Base-by-base conservation (phyloP, 2,113 vertebrate species). In the Cyprinodon tularosa region DNA sequence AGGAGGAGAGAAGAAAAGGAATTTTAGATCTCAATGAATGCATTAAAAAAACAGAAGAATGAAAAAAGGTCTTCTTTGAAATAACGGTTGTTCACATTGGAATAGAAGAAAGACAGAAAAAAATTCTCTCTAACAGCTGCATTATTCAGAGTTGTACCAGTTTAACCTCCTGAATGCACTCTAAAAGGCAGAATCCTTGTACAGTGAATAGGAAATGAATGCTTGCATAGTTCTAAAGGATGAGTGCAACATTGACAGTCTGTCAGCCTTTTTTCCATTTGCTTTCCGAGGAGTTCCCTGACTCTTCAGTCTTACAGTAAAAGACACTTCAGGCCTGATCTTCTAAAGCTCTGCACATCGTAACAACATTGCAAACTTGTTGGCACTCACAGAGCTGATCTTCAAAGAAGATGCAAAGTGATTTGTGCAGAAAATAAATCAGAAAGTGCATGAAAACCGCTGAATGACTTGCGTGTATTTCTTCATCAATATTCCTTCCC, bases 151-250 rank as follows among this genome's bases (percentile, higher is more conserved):
- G 20, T 3, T 39, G 73, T 62, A 72, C 74, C 59, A 68, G 71
- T 82, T 57, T 39, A 76, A 82, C 68, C 78, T 74, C 36, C 70
- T 1, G 8, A 74, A 68, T 4, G 2, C 22, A 14, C 64, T 86
- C 61, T 80, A 37, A 81, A 75, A 77, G n/a, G 45, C 14, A 39
- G 4, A n/a, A 59, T 81, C 84, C 75, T 88, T 71, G 42, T 62
- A 48, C 45, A 59, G 67, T 80, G 76, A 87, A 80, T 77, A 48
- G 68, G 38, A 6, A 82, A 70, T 77, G 50, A 84, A 77, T 70
- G 12, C 15, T 29, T 13, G 64, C 9, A 13, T 50, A 69, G 79
- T 66, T 81, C 68, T 82, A 45, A 72, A 71, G 73, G 71, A 75
- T 78, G 65, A 50, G 62, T 66, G 57, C 76, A 70, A 66, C 66